These are phyloP conservation scores for Thalassophryne amazonica DNA, from an alignment of 2,797 vertebrate species.

Conservation along the genomic window DNA sequence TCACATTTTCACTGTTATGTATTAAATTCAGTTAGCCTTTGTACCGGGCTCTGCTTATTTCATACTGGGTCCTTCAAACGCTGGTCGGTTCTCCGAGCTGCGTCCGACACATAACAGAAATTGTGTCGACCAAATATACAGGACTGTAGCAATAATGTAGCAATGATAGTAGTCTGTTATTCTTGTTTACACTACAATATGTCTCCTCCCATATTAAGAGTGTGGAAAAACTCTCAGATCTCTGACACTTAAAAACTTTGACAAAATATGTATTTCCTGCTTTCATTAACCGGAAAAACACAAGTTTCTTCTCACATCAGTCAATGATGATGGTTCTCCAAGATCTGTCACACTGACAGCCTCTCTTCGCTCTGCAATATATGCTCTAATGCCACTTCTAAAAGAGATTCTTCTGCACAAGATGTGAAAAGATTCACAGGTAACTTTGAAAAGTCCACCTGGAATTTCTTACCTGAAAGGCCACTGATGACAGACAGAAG, in stretches of 20 bases:
- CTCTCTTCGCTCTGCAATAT: background rate
- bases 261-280: slow-evolving; percentile 1
- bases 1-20: no score
- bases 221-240: background rate
- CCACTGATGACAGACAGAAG: slow-evolving; percentile 86
- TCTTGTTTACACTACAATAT: background rate
- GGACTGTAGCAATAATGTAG: background rate
- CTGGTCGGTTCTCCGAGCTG: no score
- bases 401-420: background rate
- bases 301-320: slow-evolving; percentile 2
- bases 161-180: no score
- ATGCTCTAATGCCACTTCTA: background rate
- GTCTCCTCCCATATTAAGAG: background rate
- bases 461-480: slow-evolving; percentile 88
- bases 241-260: background rate
- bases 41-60: no score
- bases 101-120: no score
- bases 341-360: slow-evolving; percentile 6
- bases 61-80: no score
- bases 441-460: slow-evolving; percentile 2
- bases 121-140: no score
- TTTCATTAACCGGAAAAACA: slow-evolving; percentile 3
- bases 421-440: background rate
- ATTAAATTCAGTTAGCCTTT: no score
- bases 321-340: slow-evolving; percentile 8